Evolutionary conservation across 2,888 invertebrate genomes (phyloP).

Genomic region (Pollenia labialis): DNA sequence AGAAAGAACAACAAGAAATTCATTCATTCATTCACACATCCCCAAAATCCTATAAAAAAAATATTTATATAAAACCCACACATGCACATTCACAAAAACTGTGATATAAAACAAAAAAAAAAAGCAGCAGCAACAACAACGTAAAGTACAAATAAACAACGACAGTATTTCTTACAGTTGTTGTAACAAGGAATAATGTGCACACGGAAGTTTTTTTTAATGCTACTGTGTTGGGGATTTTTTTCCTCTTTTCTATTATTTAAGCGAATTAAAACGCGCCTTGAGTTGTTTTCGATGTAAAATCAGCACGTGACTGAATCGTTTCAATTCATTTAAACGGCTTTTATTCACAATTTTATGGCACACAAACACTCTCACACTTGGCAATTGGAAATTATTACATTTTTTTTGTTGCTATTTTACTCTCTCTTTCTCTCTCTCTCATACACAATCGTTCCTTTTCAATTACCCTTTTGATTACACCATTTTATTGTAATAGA

Average conservation of each 20-base stretch:
- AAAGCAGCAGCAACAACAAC: constrained; percentile 2
- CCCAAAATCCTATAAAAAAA: constrained; percentile 30
- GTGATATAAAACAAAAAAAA: background rate
- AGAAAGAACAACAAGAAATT: constrained; percentile 51
- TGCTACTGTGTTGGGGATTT: background rate
- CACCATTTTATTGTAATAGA: too few relatives aligned
- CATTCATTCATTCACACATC: constrained; percentile 56
- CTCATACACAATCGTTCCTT: background rate
- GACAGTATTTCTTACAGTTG: background rate
- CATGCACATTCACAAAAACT: constrained; percentile 1
- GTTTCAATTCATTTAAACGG: constrained; percentile 50
- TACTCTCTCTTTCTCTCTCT: background rate
- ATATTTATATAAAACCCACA: constrained; percentile 1
- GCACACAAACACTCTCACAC: constrained; percentile 21
- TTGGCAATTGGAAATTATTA: background rate
- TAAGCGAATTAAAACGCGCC: constrained; percentile 39
- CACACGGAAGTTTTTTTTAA: constrained; percentile 32
- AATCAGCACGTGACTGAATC: constrained; percentile 71
- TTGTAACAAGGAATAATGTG: constrained; percentile 19
- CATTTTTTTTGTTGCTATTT: background rate
- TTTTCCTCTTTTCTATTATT: background rate
- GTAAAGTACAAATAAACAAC: constrained; percentile 17
- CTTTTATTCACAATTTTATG: constrained; percentile 54
- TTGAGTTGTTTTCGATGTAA: constrained; percentile 50
- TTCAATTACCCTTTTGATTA: constrained; percentile 24